Conservation (phyloP, 2,113 vertebrate genomes). For the Ploceus nigricollis region DNA sequence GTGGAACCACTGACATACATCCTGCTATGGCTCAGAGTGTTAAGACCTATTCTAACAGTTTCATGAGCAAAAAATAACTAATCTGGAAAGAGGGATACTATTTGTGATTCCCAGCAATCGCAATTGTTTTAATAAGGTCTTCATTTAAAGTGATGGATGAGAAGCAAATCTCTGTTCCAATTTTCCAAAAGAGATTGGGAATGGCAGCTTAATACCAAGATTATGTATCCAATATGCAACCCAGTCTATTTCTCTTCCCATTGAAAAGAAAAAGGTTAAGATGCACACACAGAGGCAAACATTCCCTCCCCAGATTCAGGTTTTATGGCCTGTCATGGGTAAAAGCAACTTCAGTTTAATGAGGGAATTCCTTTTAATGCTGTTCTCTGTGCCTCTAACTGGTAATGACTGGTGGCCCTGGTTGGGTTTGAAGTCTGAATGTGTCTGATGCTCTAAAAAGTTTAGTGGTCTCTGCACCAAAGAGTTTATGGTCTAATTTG, state of each 20-base stretch:
- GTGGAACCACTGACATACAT: neutral
- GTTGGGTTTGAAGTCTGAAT: neutral
- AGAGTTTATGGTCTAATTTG: constrained; percentile 5
- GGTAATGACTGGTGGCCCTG: neutral
- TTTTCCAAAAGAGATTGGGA: constrained; percentile 62
- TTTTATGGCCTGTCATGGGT: constrained; percentile 50
- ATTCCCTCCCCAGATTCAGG: neutral
- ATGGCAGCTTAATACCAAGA: constrained; percentile 64
- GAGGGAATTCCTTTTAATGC: constrained; percentile 46
- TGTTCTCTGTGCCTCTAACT: constrained; percentile 5
- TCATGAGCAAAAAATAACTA: constrained; percentile 39
- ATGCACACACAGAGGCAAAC: neutral
- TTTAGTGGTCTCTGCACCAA: neutral
- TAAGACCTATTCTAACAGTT: constrained; percentile 47
- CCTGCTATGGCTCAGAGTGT: neutral
- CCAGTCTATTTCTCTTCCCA: constrained; percentile 39
- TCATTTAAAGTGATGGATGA: constrained; percentile 57
- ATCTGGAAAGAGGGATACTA: constrained; percentile 23
- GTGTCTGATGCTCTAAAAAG: neutral
- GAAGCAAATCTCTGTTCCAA: constrained; percentile 50
- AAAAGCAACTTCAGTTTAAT: constrained; percentile 51
- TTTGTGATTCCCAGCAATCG: constrained; percentile 33
- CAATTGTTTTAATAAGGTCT: constrained; percentile 56
- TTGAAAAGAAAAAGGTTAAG: constrained; percentile 47
- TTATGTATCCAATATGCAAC: constrained; percentile 49